phyloP scores from a whole-genome alignment of 2,113 vertebrate genomes.

The Lethenteron camtschaticum region DNA sequence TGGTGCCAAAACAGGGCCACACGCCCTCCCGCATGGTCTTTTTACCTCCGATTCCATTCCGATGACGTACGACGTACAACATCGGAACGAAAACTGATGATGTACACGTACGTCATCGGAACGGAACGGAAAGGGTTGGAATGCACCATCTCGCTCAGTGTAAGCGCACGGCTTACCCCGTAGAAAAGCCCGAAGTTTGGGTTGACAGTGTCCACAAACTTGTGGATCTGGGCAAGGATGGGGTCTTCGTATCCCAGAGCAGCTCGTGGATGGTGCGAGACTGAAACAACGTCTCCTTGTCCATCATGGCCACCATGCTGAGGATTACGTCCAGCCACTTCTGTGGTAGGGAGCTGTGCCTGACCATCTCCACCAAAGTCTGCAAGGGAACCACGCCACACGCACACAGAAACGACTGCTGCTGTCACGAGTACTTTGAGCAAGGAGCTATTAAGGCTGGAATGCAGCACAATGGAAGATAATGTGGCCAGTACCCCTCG shows the following conservation, averaged over 20 bases:
- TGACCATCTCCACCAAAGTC: too few species aligned
- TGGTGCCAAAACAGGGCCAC: too few species aligned
- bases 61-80: constrained; percentile 3
- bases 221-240: constrained; percentile 26
- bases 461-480: too few species aligned
- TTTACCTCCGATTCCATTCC: neutral
- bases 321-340: neutral
- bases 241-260: constrained; percentile 66
- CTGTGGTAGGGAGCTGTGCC: too few species aligned
- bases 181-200: constrained; percentile 53
- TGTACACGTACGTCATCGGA: neutral
- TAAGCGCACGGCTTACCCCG: constrained; percentile 30
- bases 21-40: too few species aligned
- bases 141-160: too few species aligned
- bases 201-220: constrained; percentile 17
- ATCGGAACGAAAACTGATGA: neutral
- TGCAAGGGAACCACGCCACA: too few species aligned
- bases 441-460: too few species aligned
- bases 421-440: too few species aligned
- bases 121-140: too few species aligned
- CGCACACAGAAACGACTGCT: too few species aligned
- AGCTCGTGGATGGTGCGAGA: constrained; percentile 35
- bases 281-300: constrained; percentile 34
- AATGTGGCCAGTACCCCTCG: too few species aligned
- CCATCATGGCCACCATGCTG: neutral